These are phyloP conservation scores for Clarias laeviceps DNA, from an alignment of 2,797 vertebrate species.

Conservation along the genomic window DNA sequence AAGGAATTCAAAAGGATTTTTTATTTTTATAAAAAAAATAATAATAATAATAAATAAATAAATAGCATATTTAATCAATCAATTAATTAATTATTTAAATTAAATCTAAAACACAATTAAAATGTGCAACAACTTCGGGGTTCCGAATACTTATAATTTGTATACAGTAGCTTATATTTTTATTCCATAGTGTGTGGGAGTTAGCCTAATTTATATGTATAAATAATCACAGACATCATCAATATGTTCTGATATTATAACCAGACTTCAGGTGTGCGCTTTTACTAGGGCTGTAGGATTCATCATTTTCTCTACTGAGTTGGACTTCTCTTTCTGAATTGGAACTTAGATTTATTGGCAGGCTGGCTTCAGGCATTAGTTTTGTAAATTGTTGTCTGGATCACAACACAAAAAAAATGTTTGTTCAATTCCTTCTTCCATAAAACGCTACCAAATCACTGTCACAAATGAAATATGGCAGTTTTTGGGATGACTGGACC, in stretches of 20 bases:
- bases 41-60: too few relatives aligned
- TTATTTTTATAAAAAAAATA: not conserved
- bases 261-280: not conserved
- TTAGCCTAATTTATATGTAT: constrained; percentile 34
- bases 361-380: not conserved
- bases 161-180: not conserved
- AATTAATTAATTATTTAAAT: not conserved
- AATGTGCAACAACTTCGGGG: not conserved
- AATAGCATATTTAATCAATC: too few relatives aligned
- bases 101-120: not conserved
- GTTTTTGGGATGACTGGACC: too few relatives aligned
- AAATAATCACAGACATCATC: constrained; percentile 47
- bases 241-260: constrained; percentile 7
- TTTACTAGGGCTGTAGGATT: not conserved
- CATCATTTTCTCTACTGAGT: not conserved
- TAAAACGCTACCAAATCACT: not conserved
- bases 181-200: constrained; percentile 42
- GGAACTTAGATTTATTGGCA: not conserved
- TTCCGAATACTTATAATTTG: not conserved
- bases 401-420: not conserved
- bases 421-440: not conserved
- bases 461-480: not conserved
- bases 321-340: not conserved
- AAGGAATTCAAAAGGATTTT: not conserved
- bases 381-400: not conserved